Conservation (phyloP, 2,888 invertebrate genomes). For the Scaeva pyrastri region DNA sequence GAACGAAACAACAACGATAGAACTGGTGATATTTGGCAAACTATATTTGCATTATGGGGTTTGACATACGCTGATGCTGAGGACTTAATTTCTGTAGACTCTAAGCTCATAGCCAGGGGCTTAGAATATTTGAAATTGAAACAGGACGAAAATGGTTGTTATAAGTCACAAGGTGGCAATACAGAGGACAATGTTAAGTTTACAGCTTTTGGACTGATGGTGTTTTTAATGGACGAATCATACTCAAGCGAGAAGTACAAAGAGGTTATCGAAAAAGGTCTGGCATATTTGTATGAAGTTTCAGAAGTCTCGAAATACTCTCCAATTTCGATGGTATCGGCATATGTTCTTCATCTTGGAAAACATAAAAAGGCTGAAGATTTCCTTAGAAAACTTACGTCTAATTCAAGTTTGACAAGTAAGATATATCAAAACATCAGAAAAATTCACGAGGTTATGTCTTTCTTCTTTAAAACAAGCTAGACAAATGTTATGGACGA, state of each 20-base stretch:
- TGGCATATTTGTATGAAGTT: conserved; percentile 23
- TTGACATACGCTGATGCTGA: conserved; percentile 89
- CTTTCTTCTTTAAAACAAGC: not conserved
- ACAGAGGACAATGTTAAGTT: conserved; percentile 87
- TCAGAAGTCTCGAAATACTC: not conserved
- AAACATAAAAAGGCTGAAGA: conserved; percentile 33
- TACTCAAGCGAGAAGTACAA: conserved; percentile 80
- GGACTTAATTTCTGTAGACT: conserved; percentile 88
- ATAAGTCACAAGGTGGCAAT: conserved; percentile 90
- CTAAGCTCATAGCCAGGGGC: conserved; percentile 87
- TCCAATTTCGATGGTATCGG: conserved; percentile 17
- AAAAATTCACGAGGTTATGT: not conserved
- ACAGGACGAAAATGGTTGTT: conserved; percentile 90
- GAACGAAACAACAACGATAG: conserved; percentile 80
- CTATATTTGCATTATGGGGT: conserved; percentile 92
- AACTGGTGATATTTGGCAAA: conserved; percentile 91
- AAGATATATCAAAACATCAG: not conserved
- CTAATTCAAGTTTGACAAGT: not conserved
- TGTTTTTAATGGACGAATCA: conserved; percentile 87
- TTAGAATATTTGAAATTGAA: conserved; percentile 88
- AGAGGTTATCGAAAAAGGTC: conserved; percentile 88
- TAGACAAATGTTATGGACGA: not conserved
- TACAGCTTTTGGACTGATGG: conserved; percentile 90
- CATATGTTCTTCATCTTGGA: conserved; percentile 36
- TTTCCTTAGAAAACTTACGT: not conserved